phyloP scores from a whole-genome alignment of 2,888 invertebrate species.

The Dilophus febrilis region DNA sequence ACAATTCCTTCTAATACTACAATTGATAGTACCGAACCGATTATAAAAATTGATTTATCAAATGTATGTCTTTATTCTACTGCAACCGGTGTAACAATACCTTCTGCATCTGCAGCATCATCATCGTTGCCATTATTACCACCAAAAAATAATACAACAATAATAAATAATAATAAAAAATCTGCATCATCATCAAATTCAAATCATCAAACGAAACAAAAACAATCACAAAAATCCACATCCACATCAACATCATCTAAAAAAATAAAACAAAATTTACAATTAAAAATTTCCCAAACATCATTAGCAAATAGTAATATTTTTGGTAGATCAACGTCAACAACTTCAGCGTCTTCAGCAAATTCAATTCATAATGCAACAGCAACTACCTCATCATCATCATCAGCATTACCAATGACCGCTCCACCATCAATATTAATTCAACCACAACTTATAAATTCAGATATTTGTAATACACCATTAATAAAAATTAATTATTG shows the following conservation, averaged over 20 bases:
- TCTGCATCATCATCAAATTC: neutral
- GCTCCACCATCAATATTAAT: conserved; percentile 20
- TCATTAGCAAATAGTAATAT: no score
- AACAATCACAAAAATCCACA: neutral
- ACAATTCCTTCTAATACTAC: no score
- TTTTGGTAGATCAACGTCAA: conserved; percentile 10
- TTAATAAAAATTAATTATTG: conserved; percentile 30
- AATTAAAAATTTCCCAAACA: neutral
- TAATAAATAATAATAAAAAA: conserved; percentile 1
- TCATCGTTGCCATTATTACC: neutral
- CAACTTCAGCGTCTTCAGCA: conserved; percentile 4
- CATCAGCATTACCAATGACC: conserved; percentile 3
- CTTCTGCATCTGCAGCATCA: conserved; percentile 10
- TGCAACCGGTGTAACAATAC: neutral
- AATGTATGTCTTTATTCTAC: no score
- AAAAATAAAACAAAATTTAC: neutral
- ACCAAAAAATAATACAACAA: no score
- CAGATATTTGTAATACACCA: conserved; percentile 25
- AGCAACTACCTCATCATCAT: neutral
- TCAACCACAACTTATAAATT: conserved; percentile 25
- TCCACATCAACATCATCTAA: neutral
- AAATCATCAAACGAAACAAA: neutral
- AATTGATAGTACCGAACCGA: no score
- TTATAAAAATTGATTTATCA: no score
- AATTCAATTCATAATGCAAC: no score